phyloP scores from a whole-genome alignment of 2,797 vertebrate species.

The Urophycis tenuis region DNA sequence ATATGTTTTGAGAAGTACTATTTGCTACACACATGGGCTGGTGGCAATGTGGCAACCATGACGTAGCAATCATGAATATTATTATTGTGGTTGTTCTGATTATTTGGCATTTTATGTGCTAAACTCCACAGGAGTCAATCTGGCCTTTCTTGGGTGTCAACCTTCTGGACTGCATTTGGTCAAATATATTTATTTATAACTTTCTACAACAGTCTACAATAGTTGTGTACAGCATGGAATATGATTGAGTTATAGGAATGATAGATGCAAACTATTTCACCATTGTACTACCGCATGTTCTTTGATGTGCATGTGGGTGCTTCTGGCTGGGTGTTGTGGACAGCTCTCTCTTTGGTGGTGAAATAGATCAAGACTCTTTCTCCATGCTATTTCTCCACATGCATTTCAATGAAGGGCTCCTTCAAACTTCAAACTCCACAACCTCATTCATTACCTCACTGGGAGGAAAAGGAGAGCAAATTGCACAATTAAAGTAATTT shows the following conservation, averaged over 20 bases:
- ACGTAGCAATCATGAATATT: too few relatives aligned
- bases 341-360: constrained; percentile 32
- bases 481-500: constrained; percentile 49
- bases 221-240: too few relatives aligned
- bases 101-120: too few relatives aligned
- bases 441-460: constrained; percentile 20
- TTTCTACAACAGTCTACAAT: background rate
- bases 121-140: too few relatives aligned
- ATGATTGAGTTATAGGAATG: too few relatives aligned
- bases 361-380: constrained; percentile 41
- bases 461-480: constrained; percentile 29
- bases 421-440: constrained; percentile 42
- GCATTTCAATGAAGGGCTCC: constrained; percentile 57
- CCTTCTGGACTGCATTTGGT: background rate
- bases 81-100: too few relatives aligned
- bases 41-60: too few relatives aligned
- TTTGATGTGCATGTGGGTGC: constrained; percentile 14
- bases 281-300: background rate
- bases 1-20: too few relatives aligned
- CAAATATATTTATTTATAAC: background rate
- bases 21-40: background rate
- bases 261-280: too few relatives aligned
- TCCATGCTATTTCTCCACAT: constrained; percentile 30
- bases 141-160: too few relatives aligned
- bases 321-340: constrained; percentile 13